These are phyloP conservation scores for Microhierax caerulescens DNA, from an alignment of 2,797 vertebrate species.

Conservation along the genomic window DNA sequence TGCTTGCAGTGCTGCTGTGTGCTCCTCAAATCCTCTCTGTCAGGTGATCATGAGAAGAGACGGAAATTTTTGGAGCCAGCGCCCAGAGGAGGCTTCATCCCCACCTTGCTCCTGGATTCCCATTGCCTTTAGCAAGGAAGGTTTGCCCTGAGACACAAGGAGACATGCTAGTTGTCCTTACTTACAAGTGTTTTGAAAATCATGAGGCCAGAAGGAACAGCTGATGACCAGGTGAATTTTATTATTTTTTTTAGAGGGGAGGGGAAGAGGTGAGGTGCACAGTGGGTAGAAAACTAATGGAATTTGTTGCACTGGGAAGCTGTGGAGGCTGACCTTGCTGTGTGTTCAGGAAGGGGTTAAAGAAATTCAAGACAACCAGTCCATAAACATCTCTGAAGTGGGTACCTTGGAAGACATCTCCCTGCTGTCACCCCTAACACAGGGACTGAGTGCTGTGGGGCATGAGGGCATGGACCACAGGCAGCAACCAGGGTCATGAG, in stretches of 20 bases:
- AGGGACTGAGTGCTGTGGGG: neutral
- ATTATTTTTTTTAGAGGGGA: no score
- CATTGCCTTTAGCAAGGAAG: neutral
- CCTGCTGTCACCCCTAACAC: neutral
- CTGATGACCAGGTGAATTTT: neutral
- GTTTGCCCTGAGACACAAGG: neutral
- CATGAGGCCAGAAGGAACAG: neutral
- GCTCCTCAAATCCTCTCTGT: neutral
- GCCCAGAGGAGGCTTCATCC: neutral
- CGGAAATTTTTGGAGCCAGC: neutral
- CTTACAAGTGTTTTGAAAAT: neutral
- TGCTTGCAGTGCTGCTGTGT: neutral
- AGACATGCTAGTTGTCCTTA: neutral
- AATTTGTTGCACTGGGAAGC: neutral
- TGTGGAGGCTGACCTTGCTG: neutral
- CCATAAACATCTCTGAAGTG: neutral
- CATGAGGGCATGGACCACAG: fast-evolving
- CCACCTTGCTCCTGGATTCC: neutral
- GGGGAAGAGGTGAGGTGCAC: neutral
- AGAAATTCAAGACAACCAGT: neutral
- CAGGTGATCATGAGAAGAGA: neutral
- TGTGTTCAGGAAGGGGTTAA: neutral
- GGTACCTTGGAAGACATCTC: neutral
- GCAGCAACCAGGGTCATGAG: neutral
- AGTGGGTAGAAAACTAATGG: neutral